These are phyloP conservation scores for Lasioglossum vierecki DNA, from an alignment of 2,888 invertebrate genomes.

Conservation along the genomic window DNA sequence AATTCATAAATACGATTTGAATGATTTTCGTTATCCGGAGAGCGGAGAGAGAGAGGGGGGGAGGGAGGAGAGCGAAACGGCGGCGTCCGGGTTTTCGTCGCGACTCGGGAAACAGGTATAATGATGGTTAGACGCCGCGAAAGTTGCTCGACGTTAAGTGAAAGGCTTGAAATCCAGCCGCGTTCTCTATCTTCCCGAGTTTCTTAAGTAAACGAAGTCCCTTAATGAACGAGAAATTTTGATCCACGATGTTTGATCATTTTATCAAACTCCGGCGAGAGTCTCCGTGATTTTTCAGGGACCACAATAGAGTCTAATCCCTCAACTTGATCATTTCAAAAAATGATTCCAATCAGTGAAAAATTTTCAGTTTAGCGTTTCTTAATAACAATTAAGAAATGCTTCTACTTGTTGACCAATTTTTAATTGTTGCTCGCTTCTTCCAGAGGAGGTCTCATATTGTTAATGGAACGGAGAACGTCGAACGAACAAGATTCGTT, in stretches of 20 bases:
- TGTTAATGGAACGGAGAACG: background rate
- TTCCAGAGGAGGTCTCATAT: background rate
- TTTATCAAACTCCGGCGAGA: background rate
- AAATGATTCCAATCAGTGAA: background rate
- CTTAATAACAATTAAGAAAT: background rate
- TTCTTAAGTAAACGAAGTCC: background rate
- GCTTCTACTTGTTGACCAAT: background rate
- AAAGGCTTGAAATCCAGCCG: conserved; percentile 55
- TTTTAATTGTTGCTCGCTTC: background rate
- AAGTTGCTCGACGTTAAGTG: conserved; percentile 65
- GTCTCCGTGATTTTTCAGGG: background rate
- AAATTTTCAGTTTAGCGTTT: background rate
- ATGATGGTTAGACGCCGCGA: conserved; percentile 62
- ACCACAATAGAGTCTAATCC: background rate
- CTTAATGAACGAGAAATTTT: conserved; percentile 12
- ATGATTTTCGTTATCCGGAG: conserved; percentile 67
- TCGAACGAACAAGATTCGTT: conserved; percentile 51
- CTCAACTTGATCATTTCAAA: conserved; percentile 26
- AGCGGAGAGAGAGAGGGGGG: background rate
- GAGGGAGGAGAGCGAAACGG: background rate
- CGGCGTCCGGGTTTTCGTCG: conserved; percentile 44
- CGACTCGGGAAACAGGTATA: conserved; percentile 58
- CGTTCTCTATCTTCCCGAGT: conserved; percentile 4
- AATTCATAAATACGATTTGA: conserved; percentile 79
- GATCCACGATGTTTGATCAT: conserved; percentile 2